These are phyloP conservation scores for Sturmia bella DNA, from an alignment of 2,888 invertebrate genomes.

Conservation along the genomic window DNA sequence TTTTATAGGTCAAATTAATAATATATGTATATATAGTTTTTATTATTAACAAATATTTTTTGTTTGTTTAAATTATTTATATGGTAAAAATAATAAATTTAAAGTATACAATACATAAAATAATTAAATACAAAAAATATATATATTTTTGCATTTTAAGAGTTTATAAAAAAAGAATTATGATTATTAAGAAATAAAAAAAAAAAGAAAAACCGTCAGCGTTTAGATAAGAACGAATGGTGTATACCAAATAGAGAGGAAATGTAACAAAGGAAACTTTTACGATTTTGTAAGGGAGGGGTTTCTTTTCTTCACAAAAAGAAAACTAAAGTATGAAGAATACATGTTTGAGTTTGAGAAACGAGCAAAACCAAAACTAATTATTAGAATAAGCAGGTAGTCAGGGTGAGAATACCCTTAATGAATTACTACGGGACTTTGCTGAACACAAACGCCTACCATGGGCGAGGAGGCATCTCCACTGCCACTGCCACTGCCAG, in stretches of 20 bases:
- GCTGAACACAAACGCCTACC: conserved; percentile 94
- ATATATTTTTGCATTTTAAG: conserved; percentile 1
- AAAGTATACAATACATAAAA: conserved; percentile 43
- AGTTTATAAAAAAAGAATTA: conserved; percentile 14
- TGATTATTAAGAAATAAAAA: not conserved
- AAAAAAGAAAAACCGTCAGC: conserved; percentile 12
- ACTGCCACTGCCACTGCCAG: conserved; percentile 72
- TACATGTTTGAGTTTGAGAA: too few species aligned
- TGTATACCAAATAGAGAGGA: not conserved
- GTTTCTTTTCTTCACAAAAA: too few species aligned
- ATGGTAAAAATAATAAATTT: conserved; percentile 15
- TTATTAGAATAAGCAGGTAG: not conserved
- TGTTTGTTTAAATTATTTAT: conserved; percentile 23
- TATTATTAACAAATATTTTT: conserved; percentile 12
- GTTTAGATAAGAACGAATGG: too few species aligned
- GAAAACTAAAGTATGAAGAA: too few species aligned
- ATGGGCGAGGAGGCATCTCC: conserved; percentile 88
- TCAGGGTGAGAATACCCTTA: conserved; percentile 70
- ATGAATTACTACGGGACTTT: conserved; percentile 96
- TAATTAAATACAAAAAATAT: conserved; percentile 54
- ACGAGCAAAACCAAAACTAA: too few species aligned
- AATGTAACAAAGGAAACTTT: too few species aligned
- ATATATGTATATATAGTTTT: conserved; percentile 7
- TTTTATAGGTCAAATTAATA: conserved; percentile 1
- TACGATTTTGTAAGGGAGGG: too few species aligned